These are phyloP conservation scores for Corvus hawaiiensis DNA, from an alignment of 2,113 vertebrate species.

Conservation along the genomic window DNA sequence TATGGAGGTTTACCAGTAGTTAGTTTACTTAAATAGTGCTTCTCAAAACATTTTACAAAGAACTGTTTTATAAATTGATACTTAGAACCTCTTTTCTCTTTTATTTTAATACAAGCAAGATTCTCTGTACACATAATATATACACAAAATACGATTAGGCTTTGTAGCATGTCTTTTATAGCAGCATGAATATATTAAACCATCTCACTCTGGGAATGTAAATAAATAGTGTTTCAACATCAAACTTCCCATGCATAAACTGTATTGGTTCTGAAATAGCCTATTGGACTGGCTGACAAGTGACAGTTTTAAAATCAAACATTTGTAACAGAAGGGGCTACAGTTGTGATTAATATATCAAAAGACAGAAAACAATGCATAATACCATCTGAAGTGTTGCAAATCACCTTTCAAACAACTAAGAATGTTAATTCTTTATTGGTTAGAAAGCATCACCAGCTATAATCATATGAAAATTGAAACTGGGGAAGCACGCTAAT, in stretches of 20 bases:
- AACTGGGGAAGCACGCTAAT: slow-evolving; percentile 10
- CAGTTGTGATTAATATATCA: slow-evolving; percentile 28
- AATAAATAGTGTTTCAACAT: slow-evolving; percentile 57
- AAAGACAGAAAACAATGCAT: slow-evolving; percentile 34
- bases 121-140: slow-evolving; percentile 60
- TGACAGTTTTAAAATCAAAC: slow-evolving; percentile 29
- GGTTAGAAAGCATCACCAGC: slow-evolving; percentile 16
- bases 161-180: slow-evolving; percentile 54
- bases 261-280: slow-evolving; percentile 47
- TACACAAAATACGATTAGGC: slow-evolving; percentile 59
- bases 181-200: slow-evolving; percentile 54
- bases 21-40: not conserved
- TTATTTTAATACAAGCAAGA: slow-evolving; percentile 63
- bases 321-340: slow-evolving; percentile 37
- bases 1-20: not conserved
- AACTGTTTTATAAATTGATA: slow-evolving; percentile 53
- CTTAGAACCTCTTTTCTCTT: slow-evolving; percentile 50
- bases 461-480: not conserved
- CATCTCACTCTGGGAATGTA: slow-evolving; percentile 57
- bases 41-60: not conserved
- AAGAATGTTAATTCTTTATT: not conserved
- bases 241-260: slow-evolving; percentile 55
- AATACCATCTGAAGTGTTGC: slow-evolving; percentile 25
- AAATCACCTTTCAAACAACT: slow-evolving; percentile 28
- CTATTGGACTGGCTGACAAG: slow-evolving; percentile 30